phyloP scores from a whole-genome alignment of 2,888 invertebrate genomes.

The Ophraella communa region DNA sequence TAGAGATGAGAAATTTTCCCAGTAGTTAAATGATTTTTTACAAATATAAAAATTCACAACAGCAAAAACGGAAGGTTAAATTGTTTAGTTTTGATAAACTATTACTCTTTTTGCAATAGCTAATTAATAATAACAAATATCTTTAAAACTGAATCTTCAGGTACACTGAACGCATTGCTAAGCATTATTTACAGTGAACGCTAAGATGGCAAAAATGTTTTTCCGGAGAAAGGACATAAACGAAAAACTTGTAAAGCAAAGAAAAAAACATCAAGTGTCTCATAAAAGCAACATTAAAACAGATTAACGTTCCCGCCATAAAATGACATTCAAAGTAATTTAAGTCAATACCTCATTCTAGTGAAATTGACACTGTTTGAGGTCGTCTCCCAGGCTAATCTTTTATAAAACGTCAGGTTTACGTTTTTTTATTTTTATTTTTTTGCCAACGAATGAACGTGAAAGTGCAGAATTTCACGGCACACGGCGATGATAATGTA shows the following conservation, averaged over 20 bases:
- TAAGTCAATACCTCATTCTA: slow-evolving; percentile 32
- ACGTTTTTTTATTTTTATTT: no score
- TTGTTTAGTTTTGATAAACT: no score
- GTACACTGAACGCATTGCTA: not conserved
- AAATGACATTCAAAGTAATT: slow-evolving; percentile 35
- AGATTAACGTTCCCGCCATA: slow-evolving; percentile 23
- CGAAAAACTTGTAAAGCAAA: not conserved
- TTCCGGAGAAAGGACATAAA: not conserved
- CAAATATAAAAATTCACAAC: no score
- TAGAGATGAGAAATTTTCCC: no score
- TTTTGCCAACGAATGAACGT: slow-evolving; percentile 43
- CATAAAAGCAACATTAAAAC: slow-evolving; percentile 16
- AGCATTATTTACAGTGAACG: not conserved
- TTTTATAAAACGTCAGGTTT: slow-evolving; percentile 44
- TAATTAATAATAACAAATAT: no score
- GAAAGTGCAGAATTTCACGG: slow-evolving; percentile 45
- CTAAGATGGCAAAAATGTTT: not conserved
- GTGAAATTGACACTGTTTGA: slow-evolving; percentile 42
- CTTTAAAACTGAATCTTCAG: no score
- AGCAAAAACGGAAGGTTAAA: no score
- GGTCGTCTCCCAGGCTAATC: slow-evolving; percentile 40
- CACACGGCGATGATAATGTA: slow-evolving; percentile 27
- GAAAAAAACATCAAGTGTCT: slow-evolving; percentile 9
- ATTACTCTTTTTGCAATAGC: no score
- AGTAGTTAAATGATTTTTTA: no score